Base-by-base conservation (phyloP, 2,888 invertebrate genomes). In the Rhingia campestris region DNA sequence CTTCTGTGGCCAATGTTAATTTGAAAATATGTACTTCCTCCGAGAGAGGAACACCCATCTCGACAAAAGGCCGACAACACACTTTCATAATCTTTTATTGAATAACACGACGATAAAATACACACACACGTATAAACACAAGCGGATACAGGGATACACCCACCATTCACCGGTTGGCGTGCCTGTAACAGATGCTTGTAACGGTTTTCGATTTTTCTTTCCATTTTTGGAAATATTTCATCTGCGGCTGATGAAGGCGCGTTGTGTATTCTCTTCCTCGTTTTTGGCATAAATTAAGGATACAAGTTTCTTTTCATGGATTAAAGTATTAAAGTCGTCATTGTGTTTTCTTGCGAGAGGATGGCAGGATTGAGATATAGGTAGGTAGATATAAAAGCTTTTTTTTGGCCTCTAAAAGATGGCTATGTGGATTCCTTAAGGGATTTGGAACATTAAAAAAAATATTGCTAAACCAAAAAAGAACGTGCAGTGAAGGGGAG, bases 81-180 rank as follows among this genome's bases (percentile, higher is more conserved):
- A 43, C 63, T 63, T 54, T 30, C 32, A 45, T 73, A 73, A 73
- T 73, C 61, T 73, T 73, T 73, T 73, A 73, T 73, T 73, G 72
- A 73, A 73, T 63, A 73, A 53, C 63, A 63, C 37, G 37, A 37
- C 72, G 53, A 54, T 54, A 45, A 35, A 45, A 54, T 53, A 45
- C 63, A 53, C 45, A 45, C 45, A 30, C 33, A 14, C 22, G 22
- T 22, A 22, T 22, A 22, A 22, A 22, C 22, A 49, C 14, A 14
- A 30, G 59, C 32, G 41, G 12, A 49, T 37, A 64, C 41, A 49
- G 12, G 51, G 49, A 64, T 53, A 39, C 30, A 14, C 30, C n/a
- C 32, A 22, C 30, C 32, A 22, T 32, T 35, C n/a, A 4, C 22
- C 10, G 7, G 10, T 59, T 10, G 5, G 7, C 37, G 39, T 54